Conservation (phyloP, 2,113 vertebrate species). For the Ginglymostoma cirratum region DNA sequence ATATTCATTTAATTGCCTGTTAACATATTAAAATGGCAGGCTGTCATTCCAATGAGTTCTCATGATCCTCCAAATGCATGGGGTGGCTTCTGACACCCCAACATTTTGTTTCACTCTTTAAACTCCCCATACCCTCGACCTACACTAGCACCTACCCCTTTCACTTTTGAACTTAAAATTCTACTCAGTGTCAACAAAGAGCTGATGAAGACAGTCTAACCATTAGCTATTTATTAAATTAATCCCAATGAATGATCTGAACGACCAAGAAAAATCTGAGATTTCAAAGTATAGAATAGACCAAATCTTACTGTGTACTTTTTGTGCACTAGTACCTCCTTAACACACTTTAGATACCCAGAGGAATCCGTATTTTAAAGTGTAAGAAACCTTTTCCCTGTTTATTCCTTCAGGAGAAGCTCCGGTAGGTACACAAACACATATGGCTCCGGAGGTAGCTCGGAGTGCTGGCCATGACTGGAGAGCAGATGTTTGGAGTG, state of each 20-base stretch:
- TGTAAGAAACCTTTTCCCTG: not conserved
- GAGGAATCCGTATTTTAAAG: not conserved
- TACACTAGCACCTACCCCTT: no score
- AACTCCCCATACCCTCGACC: no score
- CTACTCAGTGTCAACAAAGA: not conserved
- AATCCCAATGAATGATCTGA: not conserved
- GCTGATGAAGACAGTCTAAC: not conserved
- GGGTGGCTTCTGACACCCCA: no score
- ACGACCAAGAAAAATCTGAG: not conserved
- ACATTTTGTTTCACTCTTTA: no score
- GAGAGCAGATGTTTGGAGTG: slow-evolving; percentile 39
- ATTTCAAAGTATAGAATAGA: not conserved
- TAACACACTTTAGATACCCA: not conserved
- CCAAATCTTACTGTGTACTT: not conserved
- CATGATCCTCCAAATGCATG: no score
- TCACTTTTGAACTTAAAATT: no score
- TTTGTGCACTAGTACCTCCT: not conserved
- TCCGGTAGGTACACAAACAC: slow-evolving; percentile 37
- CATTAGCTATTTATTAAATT: not conserved
- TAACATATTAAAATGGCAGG: no score
- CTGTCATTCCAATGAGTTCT: no score
- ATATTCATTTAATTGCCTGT: no score
- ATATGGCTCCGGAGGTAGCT: slow-evolving; percentile 38
- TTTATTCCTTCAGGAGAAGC: slow-evolving; percentile 25
- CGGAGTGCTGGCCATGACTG: slow-evolving; percentile 6